Conservation (phyloP, 1,140 invertebrate genomes). For the Luehdorfia chinensis region DNA sequence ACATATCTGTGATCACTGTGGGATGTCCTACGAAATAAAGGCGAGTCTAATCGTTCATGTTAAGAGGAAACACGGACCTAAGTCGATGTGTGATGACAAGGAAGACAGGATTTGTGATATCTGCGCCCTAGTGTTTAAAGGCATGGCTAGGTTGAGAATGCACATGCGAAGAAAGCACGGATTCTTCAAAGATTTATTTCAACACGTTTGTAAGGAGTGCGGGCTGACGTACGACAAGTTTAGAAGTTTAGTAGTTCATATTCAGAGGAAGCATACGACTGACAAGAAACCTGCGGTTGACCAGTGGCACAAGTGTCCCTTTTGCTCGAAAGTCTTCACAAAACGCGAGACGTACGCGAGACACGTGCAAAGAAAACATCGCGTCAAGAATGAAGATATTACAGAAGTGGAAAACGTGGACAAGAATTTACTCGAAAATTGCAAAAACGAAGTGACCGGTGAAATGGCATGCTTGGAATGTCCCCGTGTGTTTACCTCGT, state of each 20-base stretch:
- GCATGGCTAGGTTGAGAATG: constrained; percentile 55
- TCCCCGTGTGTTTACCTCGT: constrained; percentile 54
- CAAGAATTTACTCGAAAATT: constrained; percentile 26
- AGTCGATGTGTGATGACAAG: constrained; percentile 41
- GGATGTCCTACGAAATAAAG: constrained; percentile 62
- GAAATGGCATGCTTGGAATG: constrained; percentile 61
- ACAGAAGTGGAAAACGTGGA: constrained; percentile 20
- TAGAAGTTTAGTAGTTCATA: constrained; percentile 63
- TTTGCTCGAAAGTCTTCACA: constrained; percentile 60
- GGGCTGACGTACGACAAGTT: constrained; percentile 64
- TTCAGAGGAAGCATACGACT: constrained; percentile 51
- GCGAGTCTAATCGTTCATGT: constrained; percentile 63
- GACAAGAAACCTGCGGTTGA: constrained; percentile 32
- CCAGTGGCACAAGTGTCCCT: constrained; percentile 58
- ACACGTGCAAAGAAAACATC: constrained; percentile 65
- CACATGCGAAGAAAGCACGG: constrained; percentile 67
- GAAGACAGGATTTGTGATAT: constrained; percentile 63
- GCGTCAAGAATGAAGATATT: constrained; percentile 31
- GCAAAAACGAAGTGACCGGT: constrained; percentile 47
- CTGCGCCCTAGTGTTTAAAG: constrained; percentile 65
- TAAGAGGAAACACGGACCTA: constrained; percentile 60
- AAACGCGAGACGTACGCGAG: constrained; percentile 61
- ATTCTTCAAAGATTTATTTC: constrained; percentile 55
- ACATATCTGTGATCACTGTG: constrained; percentile 58
- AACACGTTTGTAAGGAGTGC: constrained; percentile 53